Base-by-base conservation (phyloP, 2,797 vertebrate genomes). In the Ibycter americanus region DNA sequence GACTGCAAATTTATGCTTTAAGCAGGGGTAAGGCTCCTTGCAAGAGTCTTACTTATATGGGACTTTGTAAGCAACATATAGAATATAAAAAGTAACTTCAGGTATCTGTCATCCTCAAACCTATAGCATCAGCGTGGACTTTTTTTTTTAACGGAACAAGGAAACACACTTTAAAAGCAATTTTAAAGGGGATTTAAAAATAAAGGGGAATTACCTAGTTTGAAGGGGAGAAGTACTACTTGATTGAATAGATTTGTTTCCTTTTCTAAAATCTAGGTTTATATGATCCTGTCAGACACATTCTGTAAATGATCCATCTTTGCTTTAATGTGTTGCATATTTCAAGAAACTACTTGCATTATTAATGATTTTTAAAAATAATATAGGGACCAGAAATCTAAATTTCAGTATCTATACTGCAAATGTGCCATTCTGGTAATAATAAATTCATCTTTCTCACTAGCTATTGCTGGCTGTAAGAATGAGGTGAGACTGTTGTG, bases 1-100 rank as follows among this genome's bases (percentile, higher is more conserved):
- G 51, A 84, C 82, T 85, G 34, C 46, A 91, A 61, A 87, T 76
- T 63, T 92, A 91, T 94, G 68, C 34, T 67, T 86, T 86, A 87
- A 87, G 58, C 11, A 36, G n/a, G 11, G 13, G 8, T 91, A 93
- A 87, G 31, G 26, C 21, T 89, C 8, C 54, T 78, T 86, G 52
- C n/a, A 87, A 70, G 51, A 70, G 44, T 59, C 25, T 85, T 83
- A 22, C 38, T 87, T 94, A 19, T 12, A 59, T 4, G 65, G 49
- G 73, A 59, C 66, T 92, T 66, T 34, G 61, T 36, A 71, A 74
- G 22, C 31, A 77, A 54, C 47, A 38, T 31, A 36, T 1, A 55
- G 67, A 76, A 44, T 76, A 52, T 65, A 52, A 78, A 86, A 89
- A 66, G 23, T 56, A 83, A 73, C 62, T 89, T 87, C 52, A 79